Base-by-base conservation (phyloP, 2,888 invertebrate genomes). In the Rhingia campestris region DNA sequence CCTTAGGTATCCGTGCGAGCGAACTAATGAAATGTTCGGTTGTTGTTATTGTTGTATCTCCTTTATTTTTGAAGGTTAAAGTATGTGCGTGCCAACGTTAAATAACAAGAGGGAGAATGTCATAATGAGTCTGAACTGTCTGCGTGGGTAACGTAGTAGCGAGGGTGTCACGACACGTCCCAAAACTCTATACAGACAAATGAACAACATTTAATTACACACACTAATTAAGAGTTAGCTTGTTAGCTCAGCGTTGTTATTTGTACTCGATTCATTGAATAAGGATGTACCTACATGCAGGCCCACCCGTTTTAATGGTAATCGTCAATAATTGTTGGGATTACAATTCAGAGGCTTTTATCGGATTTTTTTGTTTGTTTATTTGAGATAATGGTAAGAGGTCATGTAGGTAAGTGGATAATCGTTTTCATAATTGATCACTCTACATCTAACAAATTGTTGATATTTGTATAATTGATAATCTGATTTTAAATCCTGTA, bases 191-290 rank as follows among this genome's bases (percentile, higher is more conserved):
- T 47, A 32, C 61, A 69, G 56, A 58, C 56, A 69, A 69, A 43
- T 75, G 43, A 69, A 67, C 63, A 39, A 67, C 63, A 39, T 75
- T 75, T 74, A 56, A 72, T 81, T 72, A 59, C 51, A 43, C 54
- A 59, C 53, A 75, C 81, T 75, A 81, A 81, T 64, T 81, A 58
- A 75, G 59, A 70, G 70, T 70, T 81, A 59, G 58, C 58, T 81
- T 58, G 43, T 45, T 59, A 32, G 39, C 39, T 39, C 35, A n/a
- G 32, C 37, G 14, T 58, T 30, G 9, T 47, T 47, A 6, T 47
- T 51, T 41, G 9, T 30, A 49, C 49, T 22, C 30, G 49, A 12
- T n/a, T 4, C 12, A 43, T 43, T 2, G 12, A n/a, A 5, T 4
- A 2, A 43, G 6, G n/a, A 6, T 6, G n/a, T 22, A 2, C 22